These are phyloP conservation scores for Drosophila nasuta DNA, from an alignment of 1,140 invertebrate genomes.

Conservation along the genomic window DNA sequence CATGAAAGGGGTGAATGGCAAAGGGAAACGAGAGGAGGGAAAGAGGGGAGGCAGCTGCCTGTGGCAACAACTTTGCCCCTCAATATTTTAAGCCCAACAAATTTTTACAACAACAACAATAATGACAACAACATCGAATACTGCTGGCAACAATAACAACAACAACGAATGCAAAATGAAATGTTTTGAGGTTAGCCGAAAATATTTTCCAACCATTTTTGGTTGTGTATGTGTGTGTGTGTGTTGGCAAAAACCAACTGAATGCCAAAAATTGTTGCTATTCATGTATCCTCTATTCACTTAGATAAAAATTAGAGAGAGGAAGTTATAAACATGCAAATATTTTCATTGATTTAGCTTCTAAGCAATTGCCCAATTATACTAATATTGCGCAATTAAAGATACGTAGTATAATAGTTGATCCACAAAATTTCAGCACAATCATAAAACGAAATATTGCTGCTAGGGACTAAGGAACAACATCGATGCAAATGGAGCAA, in stretches of 20 bases:
- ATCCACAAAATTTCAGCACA: no score
- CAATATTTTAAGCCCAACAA: slow-evolving; percentile 76
- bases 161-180: slow-evolving; percentile 65
- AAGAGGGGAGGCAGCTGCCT: slow-evolving; percentile 10
- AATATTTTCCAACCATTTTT: slow-evolving; percentile 69
- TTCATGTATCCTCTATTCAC: neutral
- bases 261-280: slow-evolving; percentile 60
- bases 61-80: slow-evolving; percentile 57
- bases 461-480: no score
- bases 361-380: no score
- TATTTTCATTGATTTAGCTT: no score
- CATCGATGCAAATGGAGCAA: no score
- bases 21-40: no score
- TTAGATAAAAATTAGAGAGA: no score
- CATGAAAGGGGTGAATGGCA: neutral
- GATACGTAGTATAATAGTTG: no score
- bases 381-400: no score
- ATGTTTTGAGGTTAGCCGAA: slow-evolving; percentile 78
- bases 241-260: slow-evolving; percentile 40
- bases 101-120: slow-evolving; percentile 64
- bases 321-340: no score
- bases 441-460: no score
- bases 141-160: slow-evolving; percentile 29
- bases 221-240: slow-evolving; percentile 24
- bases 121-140: slow-evolving; percentile 59